A percentile compares a stretch with the other conserved stretches of the same genome.
Conservation (phyloP, 1,140 invertebrate genomes). For the Galleria mellonella region DNA sequence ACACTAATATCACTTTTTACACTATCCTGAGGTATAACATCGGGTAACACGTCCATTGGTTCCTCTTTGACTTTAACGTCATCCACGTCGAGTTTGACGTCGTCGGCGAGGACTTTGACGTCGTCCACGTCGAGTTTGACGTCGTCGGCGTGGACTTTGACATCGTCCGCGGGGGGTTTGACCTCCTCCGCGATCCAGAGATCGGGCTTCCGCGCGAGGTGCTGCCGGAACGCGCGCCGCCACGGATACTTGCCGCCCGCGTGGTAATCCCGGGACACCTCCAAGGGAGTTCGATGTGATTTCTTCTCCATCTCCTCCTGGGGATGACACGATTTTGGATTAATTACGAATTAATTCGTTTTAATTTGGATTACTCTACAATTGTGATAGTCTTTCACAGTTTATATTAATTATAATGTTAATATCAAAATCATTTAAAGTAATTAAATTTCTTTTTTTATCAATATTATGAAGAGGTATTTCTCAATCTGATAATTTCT, state of each 20-base stretch:
- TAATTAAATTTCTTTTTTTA: no score
- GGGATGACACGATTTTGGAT: neutral
- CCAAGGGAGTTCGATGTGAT: slow-evolving; percentile 46
- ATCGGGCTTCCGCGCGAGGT: slow-evolving; percentile 36
- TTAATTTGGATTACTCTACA: no score
- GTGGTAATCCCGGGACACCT: slow-evolving; percentile 52
- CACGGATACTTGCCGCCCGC: slow-evolving; percentile 53
- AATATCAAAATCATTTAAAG: no score
- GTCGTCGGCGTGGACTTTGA: slow-evolving; percentile 27
- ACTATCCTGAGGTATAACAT: slow-evolving; percentile 14
- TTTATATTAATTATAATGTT: no score
- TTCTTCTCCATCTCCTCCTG: slow-evolving; percentile 53
- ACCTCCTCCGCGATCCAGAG: slow-evolving; percentile 32
- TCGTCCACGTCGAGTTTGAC: slow-evolving; percentile 24
- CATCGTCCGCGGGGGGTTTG: slow-evolving; percentile 9
- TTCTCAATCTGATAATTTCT: no score
- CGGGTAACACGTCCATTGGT: slow-evolving; percentile 16
- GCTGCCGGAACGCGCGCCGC: slow-evolving; percentile 53
- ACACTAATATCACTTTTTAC: slow-evolving; percentile 46
- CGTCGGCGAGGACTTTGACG: slow-evolving; percentile 8
- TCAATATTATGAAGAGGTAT: no score
- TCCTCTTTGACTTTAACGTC: slow-evolving; percentile 28
- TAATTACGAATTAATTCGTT: no score
- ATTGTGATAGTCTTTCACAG: no score
- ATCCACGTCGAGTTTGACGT: slow-evolving; percentile 25